Base-by-base conservation (phyloP, 2,113 vertebrate species). In the Perca flavescens region DNA sequence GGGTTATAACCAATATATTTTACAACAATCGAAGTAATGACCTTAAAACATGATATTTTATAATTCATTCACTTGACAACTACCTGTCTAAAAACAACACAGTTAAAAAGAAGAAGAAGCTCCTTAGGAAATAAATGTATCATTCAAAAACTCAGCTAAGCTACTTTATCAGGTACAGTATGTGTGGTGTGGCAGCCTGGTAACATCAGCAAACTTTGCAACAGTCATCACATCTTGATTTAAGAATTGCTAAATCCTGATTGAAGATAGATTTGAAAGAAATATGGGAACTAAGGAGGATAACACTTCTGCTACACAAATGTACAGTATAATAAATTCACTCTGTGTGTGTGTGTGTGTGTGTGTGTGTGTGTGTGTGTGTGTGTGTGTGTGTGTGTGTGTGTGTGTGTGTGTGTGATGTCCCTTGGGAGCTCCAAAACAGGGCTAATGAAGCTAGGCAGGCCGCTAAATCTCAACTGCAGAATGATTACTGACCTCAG, bases 371-470 rank as follows among this genome's bases (percentile, higher is more conserved):
- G 31, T 71, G 34, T 80, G n/a, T 40, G 16, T 78, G 73, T 80
- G 36, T 11, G 11, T 63, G n/a, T 34, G 40, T 21, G 17, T 31
- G 25, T 63, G 52, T 58, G 25, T 60, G 25, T 8, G 3, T 21
- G 8, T 47, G n/a, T 40, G 47, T 60, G 16, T 71, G 57, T 58
- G n/a, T 68, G 50, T 57, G 40, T 66, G n/a, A 72, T 64, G 56
- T 61, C 76, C 47, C 62, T 49, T 68, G 77, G 88, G 86, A 84
- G 64, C 58, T 71, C 74, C 77, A 83, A 89, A 90, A 77, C 72
- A 86, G 75, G 85, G 82, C 82, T 91, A 93, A 91, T 90, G 88
- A 90, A 86, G 77, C 80, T 52, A 82, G 83, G 91, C 84, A 80
- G 79, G 82, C 70, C 2, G 52, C 82, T 87, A 86, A 90, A 90